Base-by-base conservation (phyloP, 2,888 invertebrate species). In the Drosophila anceps region DNA sequence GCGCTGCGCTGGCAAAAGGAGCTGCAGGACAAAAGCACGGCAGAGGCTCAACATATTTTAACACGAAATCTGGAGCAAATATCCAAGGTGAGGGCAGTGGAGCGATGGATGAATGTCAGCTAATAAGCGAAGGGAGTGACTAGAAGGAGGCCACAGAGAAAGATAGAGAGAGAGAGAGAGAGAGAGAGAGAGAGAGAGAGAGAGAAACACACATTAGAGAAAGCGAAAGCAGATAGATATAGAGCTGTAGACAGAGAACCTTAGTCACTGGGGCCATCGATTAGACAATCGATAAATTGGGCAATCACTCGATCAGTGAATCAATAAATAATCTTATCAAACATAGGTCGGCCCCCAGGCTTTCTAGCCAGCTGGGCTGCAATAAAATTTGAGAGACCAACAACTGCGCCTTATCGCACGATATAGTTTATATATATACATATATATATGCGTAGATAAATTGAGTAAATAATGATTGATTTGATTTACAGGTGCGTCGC, bases 31-130 rank as follows among this genome's bases (percentile, higher is more conserved):
- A 95, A 95, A 74, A 96, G 96, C 62, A 95, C 96, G 7, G 94
- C 94, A 79, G 96, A 96, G 86, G 94, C 96, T 79, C 95, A 96
- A 92, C 95, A 95, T 81, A 96, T 96, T 93, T 94, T 97, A 73
- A 95, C 95, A 88, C 95, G 95, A 78, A 97, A 97, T 94, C 94
- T 97, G 82, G 94, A 97, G 92, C 95, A 97, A 93, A 96, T 97
- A 87, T 95, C 96, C 72, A 96, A 96, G 95, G 97, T 96, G 92
- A 91, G n/a, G 12, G 5, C 4, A 18, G 8, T 13, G 13, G 13
- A 2, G 29, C 3, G 12, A n/a, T 6, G 12, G 24, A 18, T 44
- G 13, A 13, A 37, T 15, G 15, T 15, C 6, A 44, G 15, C 13
- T 24, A 24, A 43, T 20, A 15, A 8, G 27, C 4, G 15, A 13